Base-by-base conservation (phyloP, 1,140 invertebrate species). In the Carposina sasakii region DNA sequence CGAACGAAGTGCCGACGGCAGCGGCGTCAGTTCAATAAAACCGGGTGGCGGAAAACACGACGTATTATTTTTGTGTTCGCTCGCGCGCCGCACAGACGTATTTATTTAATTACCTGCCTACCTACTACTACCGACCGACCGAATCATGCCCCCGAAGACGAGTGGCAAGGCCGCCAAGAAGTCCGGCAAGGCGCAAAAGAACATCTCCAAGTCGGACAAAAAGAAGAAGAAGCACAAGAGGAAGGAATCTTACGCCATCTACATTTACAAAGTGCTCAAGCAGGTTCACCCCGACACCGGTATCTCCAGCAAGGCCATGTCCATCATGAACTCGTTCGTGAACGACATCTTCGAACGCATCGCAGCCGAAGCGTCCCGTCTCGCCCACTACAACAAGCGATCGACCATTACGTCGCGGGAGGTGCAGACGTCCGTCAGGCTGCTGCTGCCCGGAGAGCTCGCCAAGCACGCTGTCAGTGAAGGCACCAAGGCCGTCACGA, bases 241-340 rank as follows among this genome's bases (percentile, higher is more conserved):
- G 37, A 87, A 85, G 53, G 88, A 92, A 65, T 89, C 85, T 48
- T 94, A 92, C 84, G 87, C 87, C 0, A 89, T 90, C 43, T 93
- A 92, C 74, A 86, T 91, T 12, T 91, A 90, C 76, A 92, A 92
- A 62, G 85, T 93, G 12, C 62, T 94, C 62, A 90, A 91, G 58
- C 58, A 54, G 4, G 52, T 74, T 0, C 53, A 53, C 1, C 62
- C 63, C 2, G 45, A 64, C 0, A 85, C 70, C 17, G 65, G 71
- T 1, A 79, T 82, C 5, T 71, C 72, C 0, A 57, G 53, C 8
- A 69, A 77, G 9, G 70, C 67, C 0, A 91, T 91, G 88, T 67
- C 81, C 36, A 90, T 91, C 30, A 90, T 91, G 89, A 90, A 91
- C 57, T 87, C 87, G 41, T 91, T 91, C 13, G 67, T 82, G 0